Evolutionary conservation across 2,888 invertebrate genomes (phyloP).

Genomic region (Brenthis ino): DNA sequence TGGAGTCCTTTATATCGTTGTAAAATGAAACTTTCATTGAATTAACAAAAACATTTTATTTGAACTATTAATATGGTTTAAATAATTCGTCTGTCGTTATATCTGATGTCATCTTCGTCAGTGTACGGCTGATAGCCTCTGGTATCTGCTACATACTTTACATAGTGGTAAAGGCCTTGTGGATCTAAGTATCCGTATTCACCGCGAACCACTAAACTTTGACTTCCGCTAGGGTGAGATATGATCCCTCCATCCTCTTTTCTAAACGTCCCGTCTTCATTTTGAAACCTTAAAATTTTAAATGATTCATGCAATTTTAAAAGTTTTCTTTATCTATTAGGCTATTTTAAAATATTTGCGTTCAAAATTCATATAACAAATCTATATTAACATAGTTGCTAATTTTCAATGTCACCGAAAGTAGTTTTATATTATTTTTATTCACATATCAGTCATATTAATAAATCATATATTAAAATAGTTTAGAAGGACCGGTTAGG

Average conservation of each 20-base stretch:
- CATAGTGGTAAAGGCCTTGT: constrained; percentile 61
- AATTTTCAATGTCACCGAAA: too few species aligned
- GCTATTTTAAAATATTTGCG: too few species aligned
- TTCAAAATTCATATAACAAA: too few species aligned
- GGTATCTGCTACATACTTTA: constrained; percentile 83
- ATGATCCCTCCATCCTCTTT: constrained; percentile 73
- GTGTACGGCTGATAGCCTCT: constrained; percentile 75
- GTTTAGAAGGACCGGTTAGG: too few species aligned
- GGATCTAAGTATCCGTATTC: constrained; percentile 81
- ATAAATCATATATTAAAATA: too few species aligned
- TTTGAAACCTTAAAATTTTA: constrained; percentile 62
- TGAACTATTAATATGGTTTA: constrained; percentile 40
- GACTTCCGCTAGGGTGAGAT: constrained; percentile 45
- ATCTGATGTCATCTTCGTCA: constrained; percentile 56
- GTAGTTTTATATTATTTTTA: too few species aligned
- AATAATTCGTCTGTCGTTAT: constrained; percentile 69
- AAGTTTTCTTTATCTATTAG: neutral
- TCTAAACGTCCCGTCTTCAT: constrained; percentile 77
- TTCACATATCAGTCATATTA: too few species aligned
- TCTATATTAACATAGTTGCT: too few species aligned
- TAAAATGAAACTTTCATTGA: too few species aligned
- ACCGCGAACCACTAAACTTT: constrained; percentile 59
- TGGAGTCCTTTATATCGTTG: too few species aligned
- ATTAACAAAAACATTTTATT: constrained; percentile 7
- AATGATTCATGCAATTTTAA: neutral